phyloP scores from a whole-genome alignment of 1,140 invertebrate genomes.

The Calliopsis andreniformis region DNA sequence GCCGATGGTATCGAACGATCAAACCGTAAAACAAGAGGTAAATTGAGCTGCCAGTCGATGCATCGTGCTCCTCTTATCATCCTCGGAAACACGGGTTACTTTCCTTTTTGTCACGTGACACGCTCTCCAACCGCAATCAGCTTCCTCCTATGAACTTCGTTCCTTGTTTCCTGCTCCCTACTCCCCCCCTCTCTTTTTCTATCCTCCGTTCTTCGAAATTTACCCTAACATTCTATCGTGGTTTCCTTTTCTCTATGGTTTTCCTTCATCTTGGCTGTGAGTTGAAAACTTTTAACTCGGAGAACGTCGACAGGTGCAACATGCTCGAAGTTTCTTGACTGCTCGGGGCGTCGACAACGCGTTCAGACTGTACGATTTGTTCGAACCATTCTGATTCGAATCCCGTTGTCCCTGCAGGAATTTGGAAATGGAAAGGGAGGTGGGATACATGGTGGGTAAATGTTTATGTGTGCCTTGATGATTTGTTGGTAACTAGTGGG shows the following conservation, averaged over 20 bases:
- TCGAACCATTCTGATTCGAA: slow-evolving; percentile 44
- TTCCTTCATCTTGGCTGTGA: slow-evolving; percentile 16
- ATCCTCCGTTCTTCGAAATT: slow-evolving; percentile 14
- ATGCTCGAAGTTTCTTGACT: slow-evolving; percentile 53
- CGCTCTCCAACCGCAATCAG: slow-evolving; percentile 52
- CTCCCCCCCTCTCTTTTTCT: background rate
- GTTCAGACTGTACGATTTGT: slow-evolving; percentile 52
- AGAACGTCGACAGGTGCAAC: slow-evolving; percentile 41
- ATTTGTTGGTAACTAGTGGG: too few species aligned
- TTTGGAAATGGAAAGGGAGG: slow-evolving; percentile 11
- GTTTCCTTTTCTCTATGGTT: background rate
- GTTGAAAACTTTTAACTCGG: slow-evolving; percentile 51
- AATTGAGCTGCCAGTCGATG: slow-evolving; percentile 66
- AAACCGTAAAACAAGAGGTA: slow-evolving; percentile 52
- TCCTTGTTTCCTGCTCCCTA: background rate
- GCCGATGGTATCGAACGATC: slow-evolving; percentile 59
- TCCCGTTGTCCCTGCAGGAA: slow-evolving; percentile 43
- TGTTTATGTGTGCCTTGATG: too few species aligned
- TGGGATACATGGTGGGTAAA: too few species aligned
- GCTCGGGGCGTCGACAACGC: slow-evolving; percentile 48
- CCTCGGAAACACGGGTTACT: slow-evolving; percentile 29
- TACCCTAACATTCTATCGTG: background rate
- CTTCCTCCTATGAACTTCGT: slow-evolving; percentile 3
- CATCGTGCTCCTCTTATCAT: slow-evolving; percentile 58
- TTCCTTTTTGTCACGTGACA: slow-evolving; percentile 55